These are phyloP conservation scores for Marasmarcha lunaedactyla DNA, from an alignment of 2,888 invertebrate genomes.

Conservation along the genomic window DNA sequence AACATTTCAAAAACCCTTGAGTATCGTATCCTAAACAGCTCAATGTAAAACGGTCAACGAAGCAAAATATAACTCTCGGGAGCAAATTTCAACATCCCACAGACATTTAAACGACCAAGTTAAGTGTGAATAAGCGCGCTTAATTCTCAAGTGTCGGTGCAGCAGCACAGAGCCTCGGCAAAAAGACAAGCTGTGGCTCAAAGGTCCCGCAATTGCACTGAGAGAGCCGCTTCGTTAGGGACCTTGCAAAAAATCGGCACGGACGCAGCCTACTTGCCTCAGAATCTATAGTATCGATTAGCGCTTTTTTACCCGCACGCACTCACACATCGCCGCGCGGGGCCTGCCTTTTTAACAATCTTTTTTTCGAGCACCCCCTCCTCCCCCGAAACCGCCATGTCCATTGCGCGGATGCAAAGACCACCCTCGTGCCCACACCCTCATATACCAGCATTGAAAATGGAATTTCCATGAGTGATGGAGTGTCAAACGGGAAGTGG, in stretches of 20 bases:
- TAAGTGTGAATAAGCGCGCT: slow-evolving; percentile 54
- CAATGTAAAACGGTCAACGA: too few species aligned
- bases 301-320: slow-evolving; percentile 64
- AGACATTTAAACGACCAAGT: background rate
- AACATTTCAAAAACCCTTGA: too few species aligned
- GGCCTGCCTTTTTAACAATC: slow-evolving; percentile 68
- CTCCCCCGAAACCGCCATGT: slow-evolving; percentile 61
- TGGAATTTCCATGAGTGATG: slow-evolving; percentile 72
- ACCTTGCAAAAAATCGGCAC: slow-evolving; percentile 39
- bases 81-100: too few species aligned
- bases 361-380: slow-evolving; percentile 63
- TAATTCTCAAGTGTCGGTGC: slow-evolving; percentile 46
- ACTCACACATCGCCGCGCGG: slow-evolving; percentile 62
- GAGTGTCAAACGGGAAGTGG: slow-evolving; percentile 69
- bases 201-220: slow-evolving; percentile 42
- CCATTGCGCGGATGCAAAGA: slow-evolving; percentile 69
- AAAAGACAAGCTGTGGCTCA: slow-evolving; percentile 36
- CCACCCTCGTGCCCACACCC: slow-evolving; percentile 53
- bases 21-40: too few species aligned
- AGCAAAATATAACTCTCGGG: too few species aligned
- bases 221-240: slow-evolving; percentile 59
- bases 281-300: slow-evolving; percentile 53
- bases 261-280: slow-evolving; percentile 64
- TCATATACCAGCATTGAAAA: slow-evolving; percentile 66
- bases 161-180: slow-evolving; percentile 22